phyloP scores from a whole-genome alignment of 1,140 invertebrate genomes.

The Drosophila malerkotliana region DNA sequence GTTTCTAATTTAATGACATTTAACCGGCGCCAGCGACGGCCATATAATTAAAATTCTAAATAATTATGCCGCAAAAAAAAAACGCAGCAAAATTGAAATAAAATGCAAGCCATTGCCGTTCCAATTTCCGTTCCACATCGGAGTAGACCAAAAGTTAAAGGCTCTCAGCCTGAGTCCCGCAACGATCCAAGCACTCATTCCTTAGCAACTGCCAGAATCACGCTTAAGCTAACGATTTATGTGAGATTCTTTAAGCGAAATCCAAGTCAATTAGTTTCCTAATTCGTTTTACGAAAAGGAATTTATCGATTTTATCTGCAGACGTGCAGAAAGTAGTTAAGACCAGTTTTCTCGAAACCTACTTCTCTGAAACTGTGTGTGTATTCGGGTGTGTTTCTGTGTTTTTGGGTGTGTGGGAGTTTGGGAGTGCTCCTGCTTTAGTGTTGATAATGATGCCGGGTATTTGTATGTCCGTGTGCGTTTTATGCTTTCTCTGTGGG shows the following conservation, averaged over 20 bases:
- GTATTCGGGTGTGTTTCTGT: background rate
- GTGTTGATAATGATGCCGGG: constrained; percentile 73
- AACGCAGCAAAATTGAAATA: constrained; percentile 15
- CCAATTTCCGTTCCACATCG: constrained; percentile 35
- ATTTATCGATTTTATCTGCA: constrained; percentile 82
- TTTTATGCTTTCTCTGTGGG: constrained; percentile 54
- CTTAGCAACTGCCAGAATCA: constrained; percentile 65
- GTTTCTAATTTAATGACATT: constrained; percentile 76
- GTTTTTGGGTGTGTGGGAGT: background rate
- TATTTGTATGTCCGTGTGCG: constrained; percentile 39
- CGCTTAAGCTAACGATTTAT: constrained; percentile 81
- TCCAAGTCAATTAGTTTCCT: constrained; percentile 82
- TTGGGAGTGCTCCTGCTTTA: constrained; percentile 31
- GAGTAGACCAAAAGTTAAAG: constrained; percentile 34
- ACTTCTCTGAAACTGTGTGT: constrained; percentile 18
- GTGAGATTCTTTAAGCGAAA: constrained; percentile 81
- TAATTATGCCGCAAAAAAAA: constrained; percentile 40
- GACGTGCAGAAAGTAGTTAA: constrained; percentile 82
- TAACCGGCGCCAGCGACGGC: constrained; percentile 50
- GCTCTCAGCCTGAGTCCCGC: background rate
- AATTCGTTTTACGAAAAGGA: constrained; percentile 82
- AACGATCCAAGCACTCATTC: background rate
- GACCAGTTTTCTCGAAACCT: constrained; percentile 58
- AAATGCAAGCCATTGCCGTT: constrained; percentile 33
- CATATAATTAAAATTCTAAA: constrained; percentile 74